Evolutionary conservation across 1,140 invertebrate genomes (phyloP), one percentile per base, ranked within the genome.

Genomic region (Zeugodacus cucurbitae): DNA sequence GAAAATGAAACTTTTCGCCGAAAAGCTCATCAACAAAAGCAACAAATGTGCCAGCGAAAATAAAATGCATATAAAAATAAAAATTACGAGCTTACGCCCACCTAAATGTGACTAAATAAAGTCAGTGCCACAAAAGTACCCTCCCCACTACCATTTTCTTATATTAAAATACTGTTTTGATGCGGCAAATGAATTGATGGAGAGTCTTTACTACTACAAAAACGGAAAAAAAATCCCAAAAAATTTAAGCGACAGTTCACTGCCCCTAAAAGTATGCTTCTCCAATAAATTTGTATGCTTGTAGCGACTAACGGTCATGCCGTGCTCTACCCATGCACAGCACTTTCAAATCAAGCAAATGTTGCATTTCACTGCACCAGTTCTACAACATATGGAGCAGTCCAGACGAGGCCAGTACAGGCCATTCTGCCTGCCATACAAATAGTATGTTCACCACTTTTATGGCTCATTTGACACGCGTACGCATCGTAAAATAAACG

Each of bases 401-500:
- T 6, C 22, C 64, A 34, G 32, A 11, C 22, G 26, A 62, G 58
- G 20, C 48, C 48, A 11, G 48, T 11, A 17, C 48, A 54, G 48
- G 14, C n/a, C 59, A 29, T 20, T 34, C 26, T 34, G 64, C 64
- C 34, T 20, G n/a, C 64, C 14, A 67, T 34, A 67, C 26, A 67
- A 34, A 67, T 29, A 17, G 26, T 74, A 82, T 82, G 48, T 78
- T 48, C 74, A 34, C 74, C 34, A 82, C 74, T 82, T 82, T 82
- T 82, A 82, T 82, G 74, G 41, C 74, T 82, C 74, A 82, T 82
- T 54, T 82, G 74, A 82, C 74, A 48, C 74, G 74, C 74, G 74
- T 48, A 82, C 74, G 41, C 41, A 82, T 82, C 74, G 74, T 82
- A 82, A 82, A 82, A 82, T 82, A 82, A 82, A 82, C 74, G 74